Percentiles rank a stretch among this genome's conserved stretches.
These are phyloP conservation scores for Pogonognathellus flavescens DNA, from an alignment of 1,140 invertebrate species.

Conservation along the genomic window DNA sequence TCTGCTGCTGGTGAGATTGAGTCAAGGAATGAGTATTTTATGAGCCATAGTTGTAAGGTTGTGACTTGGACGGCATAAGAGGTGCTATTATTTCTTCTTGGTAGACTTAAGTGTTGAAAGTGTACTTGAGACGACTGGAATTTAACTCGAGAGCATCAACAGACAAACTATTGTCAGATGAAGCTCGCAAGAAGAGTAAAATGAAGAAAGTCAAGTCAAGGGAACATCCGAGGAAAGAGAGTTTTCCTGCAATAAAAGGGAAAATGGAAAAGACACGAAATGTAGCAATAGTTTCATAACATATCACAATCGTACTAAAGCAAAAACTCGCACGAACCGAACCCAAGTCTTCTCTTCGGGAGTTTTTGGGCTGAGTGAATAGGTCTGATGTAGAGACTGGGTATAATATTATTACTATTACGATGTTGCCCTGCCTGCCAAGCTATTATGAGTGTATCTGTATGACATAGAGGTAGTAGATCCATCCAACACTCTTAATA, in stretches of 20 bases:
- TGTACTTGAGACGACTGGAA: constrained; percentile 14
- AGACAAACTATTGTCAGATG: constrained; percentile 51
- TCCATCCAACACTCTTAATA: background rate
- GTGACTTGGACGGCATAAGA: background rate
- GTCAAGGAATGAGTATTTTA: constrained; percentile 59
- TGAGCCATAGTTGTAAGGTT: constrained; percentile 52
- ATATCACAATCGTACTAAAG: constrained; percentile 27
- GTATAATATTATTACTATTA: too few relatives aligned
- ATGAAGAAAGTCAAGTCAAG: constrained; percentile 52
- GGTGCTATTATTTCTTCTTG: constrained; percentile 13
- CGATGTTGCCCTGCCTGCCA: background rate
- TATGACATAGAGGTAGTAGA: background rate
- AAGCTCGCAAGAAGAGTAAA: constrained; percentile 2
- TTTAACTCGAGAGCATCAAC: constrained; percentile 32
- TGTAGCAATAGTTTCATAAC: constrained; percentile 49
- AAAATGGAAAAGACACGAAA: constrained; percentile 52
- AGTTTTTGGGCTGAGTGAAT: too few relatives aligned
- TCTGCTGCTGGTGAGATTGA: constrained; percentile 46
- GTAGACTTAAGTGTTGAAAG: constrained; percentile 20
- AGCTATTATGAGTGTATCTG: background rate
- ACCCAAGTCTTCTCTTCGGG: background rate
- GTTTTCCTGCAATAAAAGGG: constrained; percentile 59
- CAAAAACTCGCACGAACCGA: constrained; percentile 2
- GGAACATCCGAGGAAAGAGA: constrained; percentile 42
- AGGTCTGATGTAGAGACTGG: too few relatives aligned